Evolutionary conservation across 2,113 vertebrate genomes (phyloP).

Genomic region (Tupaia tana): DNA sequence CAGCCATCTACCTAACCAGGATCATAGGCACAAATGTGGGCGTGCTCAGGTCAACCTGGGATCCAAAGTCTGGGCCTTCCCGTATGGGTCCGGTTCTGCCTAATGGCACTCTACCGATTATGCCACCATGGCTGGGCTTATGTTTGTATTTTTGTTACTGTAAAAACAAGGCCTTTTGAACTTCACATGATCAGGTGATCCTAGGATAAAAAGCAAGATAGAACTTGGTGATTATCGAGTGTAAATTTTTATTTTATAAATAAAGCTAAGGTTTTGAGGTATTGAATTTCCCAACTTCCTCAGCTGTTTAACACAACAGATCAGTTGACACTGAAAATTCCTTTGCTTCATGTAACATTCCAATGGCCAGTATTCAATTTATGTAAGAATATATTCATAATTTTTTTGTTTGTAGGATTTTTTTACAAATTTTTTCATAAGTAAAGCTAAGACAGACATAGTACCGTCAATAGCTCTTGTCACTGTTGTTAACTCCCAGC

Average conservation of each 20-base stretch:
- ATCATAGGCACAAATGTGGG: too few species aligned
- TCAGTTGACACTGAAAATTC: neutral
- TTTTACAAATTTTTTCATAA: too few species aligned
- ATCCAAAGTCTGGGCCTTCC: too few species aligned
- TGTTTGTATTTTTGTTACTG: neutral
- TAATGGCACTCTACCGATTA: too few species aligned
- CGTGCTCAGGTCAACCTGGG: too few species aligned
- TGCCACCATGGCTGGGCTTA: too few species aligned
- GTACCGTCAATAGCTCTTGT: too few species aligned
- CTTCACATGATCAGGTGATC: neutral
- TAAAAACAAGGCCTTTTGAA: conserved; percentile 8
- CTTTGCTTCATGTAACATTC: neutral
- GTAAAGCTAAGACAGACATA: too few species aligned
- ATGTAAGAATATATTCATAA: neutral
- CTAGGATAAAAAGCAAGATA: neutral
- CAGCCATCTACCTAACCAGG: too few species aligned
- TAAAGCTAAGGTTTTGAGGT: neutral
- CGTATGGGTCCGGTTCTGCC: too few species aligned
- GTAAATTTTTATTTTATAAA: conserved; percentile 31
- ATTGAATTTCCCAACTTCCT: neutral
- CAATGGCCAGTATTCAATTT: neutral
- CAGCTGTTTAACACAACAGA: neutral
- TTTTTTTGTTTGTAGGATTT: too few species aligned
- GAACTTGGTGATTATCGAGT: neutral
- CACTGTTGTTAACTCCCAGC: too few species aligned